Base-by-base conservation (phyloP, 1,140 invertebrate species). In the Drosophila bipectinata region DNA sequence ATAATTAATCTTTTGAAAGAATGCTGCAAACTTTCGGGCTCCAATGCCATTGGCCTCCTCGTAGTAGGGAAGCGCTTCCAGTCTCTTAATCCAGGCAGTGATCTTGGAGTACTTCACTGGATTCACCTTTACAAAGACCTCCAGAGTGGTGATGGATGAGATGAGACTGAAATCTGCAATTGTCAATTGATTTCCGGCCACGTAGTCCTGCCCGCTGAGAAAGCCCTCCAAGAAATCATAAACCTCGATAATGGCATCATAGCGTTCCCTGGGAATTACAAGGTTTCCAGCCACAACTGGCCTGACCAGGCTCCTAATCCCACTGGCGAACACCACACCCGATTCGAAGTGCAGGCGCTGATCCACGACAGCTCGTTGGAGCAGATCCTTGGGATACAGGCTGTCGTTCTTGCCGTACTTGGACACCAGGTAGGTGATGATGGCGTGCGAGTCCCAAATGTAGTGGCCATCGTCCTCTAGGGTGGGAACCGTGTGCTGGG, bases 341-440 rank as follows among this genome's bases (percentile, higher is more conserved):
- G 93, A 85, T 56, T 95, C 94, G 74, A 95, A 95, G 83, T 93
- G 93, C 54, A 95, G 69, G 8, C 93, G 90, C 64, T 93, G 92
- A 80, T 95, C 92, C 1, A 95, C 93, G 3, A 93, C 28, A 3
- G 93, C 93, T 15, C 94, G 83, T 41, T 92, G 84, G 34, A 92
- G 74, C 0, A 93, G 79, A 85, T 94, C 94, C 69, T 93, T 93
- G 1, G 94, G 94, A 83, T 94, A 95, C 0, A 95, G 79, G 0
- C 94, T 74, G 15, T 91, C 81, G 58, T 93, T 92, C 39, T 93
- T 92, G 12, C 85, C 93, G 78, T 95, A 95, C 79, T 94, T 93
- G 34, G 91, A 92, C 5, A 92, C 92, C 56, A 95, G 78, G 72
- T 95, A 95, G 1, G 90, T 77, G 8, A 92, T 92, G 93, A 92